These are phyloP conservation scores for Galleria mellonella DNA, from an alignment of 1,140 invertebrate species.

Conservation along the genomic window DNA sequence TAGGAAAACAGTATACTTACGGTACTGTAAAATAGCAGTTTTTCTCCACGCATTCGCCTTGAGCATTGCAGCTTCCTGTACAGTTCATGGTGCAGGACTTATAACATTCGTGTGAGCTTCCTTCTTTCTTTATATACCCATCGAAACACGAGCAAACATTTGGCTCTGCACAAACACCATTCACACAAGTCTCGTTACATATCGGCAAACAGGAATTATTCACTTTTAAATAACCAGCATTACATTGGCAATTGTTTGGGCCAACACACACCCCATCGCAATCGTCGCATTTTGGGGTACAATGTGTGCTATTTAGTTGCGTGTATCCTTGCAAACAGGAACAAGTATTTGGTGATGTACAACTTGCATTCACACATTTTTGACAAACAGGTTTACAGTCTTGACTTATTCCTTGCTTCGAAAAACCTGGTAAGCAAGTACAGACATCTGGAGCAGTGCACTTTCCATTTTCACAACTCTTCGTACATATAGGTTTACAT, in stretches of 20 bases:
- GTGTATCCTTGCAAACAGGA: slow-evolving; percentile 22
- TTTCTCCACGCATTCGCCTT: slow-evolving; percentile 10
- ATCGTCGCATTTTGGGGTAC: slow-evolving; percentile 43
- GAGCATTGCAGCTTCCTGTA: slow-evolving; percentile 9
- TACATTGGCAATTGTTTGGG: slow-evolving; percentile 75
- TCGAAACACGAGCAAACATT: slow-evolving; percentile 71
- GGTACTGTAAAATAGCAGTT: not conserved
- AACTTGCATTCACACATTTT: slow-evolving; percentile 66
- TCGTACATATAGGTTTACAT: slow-evolving; percentile 60
- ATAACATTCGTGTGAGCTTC: slow-evolving; percentile 12
- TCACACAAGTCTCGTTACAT: slow-evolving; percentile 70
- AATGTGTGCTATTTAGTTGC: slow-evolving; percentile 19
- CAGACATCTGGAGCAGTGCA: slow-evolving; percentile 38
- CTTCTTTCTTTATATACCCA: slow-evolving; percentile 60
- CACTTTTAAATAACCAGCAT: slow-evolving; percentile 50
- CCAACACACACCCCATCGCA: slow-evolving; percentile 75
- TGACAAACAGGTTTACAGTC: slow-evolving; percentile 65
- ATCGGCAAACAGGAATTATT: slow-evolving; percentile 57
- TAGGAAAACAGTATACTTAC: not conserved
- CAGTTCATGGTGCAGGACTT: slow-evolving; percentile 22
- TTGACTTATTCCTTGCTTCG: slow-evolving; percentile 11
- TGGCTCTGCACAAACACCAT: slow-evolving; percentile 71
- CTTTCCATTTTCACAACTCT: slow-evolving; percentile 55
- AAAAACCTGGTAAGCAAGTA: slow-evolving; percentile 43
- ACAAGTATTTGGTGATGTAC: slow-evolving; percentile 60